Percentiles rank a stretch among this genome's conserved stretches.
Evolutionary conservation across 2,888 invertebrate genomes (phyloP).

Genomic region (Protophormia terraenovae): DNA sequence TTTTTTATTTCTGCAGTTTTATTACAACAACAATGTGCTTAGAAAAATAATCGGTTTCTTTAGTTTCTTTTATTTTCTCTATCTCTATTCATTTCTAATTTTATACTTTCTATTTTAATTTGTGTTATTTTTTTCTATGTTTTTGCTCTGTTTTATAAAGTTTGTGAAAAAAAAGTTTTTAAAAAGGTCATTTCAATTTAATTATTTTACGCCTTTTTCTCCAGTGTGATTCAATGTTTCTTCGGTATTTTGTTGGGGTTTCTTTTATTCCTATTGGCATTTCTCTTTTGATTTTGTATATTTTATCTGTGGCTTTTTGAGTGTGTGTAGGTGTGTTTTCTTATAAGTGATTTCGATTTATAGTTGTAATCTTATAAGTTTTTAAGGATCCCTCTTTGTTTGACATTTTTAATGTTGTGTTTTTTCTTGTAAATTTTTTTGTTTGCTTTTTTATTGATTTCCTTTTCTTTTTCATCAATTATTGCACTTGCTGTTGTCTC

Average conservation of each 20-base stretch:
- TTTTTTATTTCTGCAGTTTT: conserved; percentile 1
- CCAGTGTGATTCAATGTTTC: conserved; percentile 17
- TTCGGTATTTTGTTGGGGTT: background rate
- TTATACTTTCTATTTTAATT: conserved; percentile 25
- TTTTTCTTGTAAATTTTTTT: background rate
- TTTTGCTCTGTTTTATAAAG: background rate
- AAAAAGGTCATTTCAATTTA: conserved; percentile 55
- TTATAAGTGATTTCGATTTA: background rate
- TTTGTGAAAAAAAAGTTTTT: background rate
- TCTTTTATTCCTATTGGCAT: background rate
- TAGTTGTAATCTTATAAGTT: background rate
- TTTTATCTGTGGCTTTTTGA: too few species aligned
- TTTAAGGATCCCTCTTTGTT: conserved; percentile 24
- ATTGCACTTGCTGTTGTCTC: conserved; percentile 52
- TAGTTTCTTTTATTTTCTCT: background rate
- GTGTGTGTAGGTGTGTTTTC: too few species aligned
- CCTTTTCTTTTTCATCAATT: conserved; percentile 22
- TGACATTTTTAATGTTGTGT: background rate
- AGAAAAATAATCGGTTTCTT: background rate
- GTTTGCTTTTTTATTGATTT: conserved; percentile 48
- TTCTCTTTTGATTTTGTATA: background rate
- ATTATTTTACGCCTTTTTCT: conserved; percentile 24
- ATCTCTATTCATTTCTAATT: conserved; percentile 32
- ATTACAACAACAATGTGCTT: conserved; percentile 26
- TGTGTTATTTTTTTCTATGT: background rate